Conservation (phyloP, 1,140 invertebrate genomes). For the Drosophila azteca region DNA sequence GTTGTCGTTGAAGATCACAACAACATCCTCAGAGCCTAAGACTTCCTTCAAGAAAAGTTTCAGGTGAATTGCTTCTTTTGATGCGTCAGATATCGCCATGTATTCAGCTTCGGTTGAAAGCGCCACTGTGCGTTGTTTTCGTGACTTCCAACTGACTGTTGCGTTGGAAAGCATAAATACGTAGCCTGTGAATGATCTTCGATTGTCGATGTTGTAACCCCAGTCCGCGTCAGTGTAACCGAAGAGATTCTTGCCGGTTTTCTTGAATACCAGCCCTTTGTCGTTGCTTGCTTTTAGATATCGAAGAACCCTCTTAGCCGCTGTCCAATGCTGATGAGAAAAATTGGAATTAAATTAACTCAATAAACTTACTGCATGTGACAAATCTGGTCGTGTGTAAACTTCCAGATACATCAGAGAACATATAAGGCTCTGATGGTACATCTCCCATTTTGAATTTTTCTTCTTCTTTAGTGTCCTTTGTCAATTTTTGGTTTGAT, state of each 20-base stretch:
- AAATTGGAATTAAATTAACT: neutral
- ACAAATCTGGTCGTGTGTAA: neutral
- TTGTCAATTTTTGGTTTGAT: slow-evolving; percentile 1
- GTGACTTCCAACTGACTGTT: neutral
- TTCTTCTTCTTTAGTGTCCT: neutral
- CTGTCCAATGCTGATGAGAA: neutral
- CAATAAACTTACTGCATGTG: neutral
- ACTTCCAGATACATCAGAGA: slow-evolving; percentile 1
- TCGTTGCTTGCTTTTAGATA: neutral
- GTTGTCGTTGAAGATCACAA: neutral
- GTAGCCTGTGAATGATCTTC: slow-evolving; percentile 73
- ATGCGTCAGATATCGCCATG: slow-evolving; percentile 58
- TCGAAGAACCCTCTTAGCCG: neutral
- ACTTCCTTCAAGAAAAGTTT: too few relatives aligned
- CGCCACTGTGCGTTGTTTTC: slow-evolving; percentile 46
- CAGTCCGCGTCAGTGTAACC: slow-evolving; percentile 32
- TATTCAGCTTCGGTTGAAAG: slow-evolving; percentile 84
- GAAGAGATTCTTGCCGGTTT: slow-evolving; percentile 1
- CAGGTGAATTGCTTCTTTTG: too few relatives aligned
- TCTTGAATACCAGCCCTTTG: neutral
- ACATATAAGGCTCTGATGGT: slow-evolving; percentile 7
- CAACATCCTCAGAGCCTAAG: neutral
- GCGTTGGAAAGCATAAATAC: slow-evolving; percentile 50
- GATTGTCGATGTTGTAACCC: slow-evolving; percentile 39
- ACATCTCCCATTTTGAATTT: neutral